Evolutionary conservation across 64 coral and sea anemone species (phyloP).

Genomic region (Platygyra sinensis): DNA sequence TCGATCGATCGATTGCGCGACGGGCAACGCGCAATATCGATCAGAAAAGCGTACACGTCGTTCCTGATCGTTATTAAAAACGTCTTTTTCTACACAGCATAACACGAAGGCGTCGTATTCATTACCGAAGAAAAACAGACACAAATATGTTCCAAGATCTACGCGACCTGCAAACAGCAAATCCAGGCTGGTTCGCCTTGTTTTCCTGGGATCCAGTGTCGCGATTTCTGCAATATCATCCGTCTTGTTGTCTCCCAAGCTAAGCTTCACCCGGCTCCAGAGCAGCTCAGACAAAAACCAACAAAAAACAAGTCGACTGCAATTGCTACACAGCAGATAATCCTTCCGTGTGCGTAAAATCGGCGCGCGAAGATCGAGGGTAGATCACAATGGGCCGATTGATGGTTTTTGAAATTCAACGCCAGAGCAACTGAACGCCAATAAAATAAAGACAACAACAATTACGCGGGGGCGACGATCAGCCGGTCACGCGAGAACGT

Average conservation of each 20-base stretch:
- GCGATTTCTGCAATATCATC: no score
- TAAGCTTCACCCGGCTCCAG: neutral
- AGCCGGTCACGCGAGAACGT: constrained; percentile 27
- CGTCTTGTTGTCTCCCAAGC: neutral
- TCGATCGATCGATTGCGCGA: neutral
- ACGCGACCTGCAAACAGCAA: constrained; percentile 11
- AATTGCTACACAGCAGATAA: neutral
- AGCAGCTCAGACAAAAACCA: neutral
- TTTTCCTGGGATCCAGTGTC: constrained; percentile 1
- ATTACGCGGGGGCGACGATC: neutral
- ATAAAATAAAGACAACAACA: neutral
- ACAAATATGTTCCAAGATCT: neutral
- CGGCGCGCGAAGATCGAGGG: neutral
- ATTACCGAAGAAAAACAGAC: constrained; percentile 30
- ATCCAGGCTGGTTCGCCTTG: neutral
- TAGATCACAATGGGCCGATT: neutral
- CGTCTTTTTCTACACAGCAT: neutral
- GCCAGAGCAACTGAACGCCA: neutral
- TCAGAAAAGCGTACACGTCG: neutral
- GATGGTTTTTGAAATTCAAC: constrained; percentile 36
- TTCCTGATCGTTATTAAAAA: neutral
- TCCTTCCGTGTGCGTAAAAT: neutral
- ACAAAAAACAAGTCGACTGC: neutral
- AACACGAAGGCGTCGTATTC: neutral
- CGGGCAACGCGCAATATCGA: neutral